Base-by-base conservation (phyloP, 2,113 vertebrate genomes). In the Epinephelus fuscoguttatus region DNA sequence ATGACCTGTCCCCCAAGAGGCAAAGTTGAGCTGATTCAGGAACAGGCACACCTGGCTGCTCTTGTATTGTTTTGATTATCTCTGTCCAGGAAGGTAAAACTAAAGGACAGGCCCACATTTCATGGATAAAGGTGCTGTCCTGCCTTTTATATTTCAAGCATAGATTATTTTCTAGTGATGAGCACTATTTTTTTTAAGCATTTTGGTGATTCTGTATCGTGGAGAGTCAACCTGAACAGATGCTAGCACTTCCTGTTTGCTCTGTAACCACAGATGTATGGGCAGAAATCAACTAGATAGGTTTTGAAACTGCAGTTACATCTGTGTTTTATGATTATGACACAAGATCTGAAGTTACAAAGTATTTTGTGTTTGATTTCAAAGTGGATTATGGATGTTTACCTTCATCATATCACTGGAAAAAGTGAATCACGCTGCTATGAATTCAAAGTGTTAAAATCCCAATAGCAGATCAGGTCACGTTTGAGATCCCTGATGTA, bases 361-460 rank as follows among this genome's bases (percentile, higher is more conserved):
- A 37, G 11, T 0, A 18, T 52, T 50, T 37, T 33, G 55, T 13
- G 42, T 30, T 30, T 47, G 4, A 47, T 40, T 19, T 27, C 1
- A 25, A 37, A 37, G 3, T 42, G n/a, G 33, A 63, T 33, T 47
- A 45, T 56, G 18, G 49, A n/a, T 9, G 1, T 70, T 30, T 50
- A 52, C 27, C 15, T 37, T 37, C 0, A 0, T 37, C 30, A 59
- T 25, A 17, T 23, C 25, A 67, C 17, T 10, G 7, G 12, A 56
- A 64, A 50, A 59, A 37, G 11, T 60, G 27, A 60, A 8, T 68
- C 33, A 37, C 6, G 6, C 6, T 37, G 33, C 33, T 37, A 37
- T 37, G 33, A 37, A 37, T 37, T 37, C 53, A 77, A 63, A 55
- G 33, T 67, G 15, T 56, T 72, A 42, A 81, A 68, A 64, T 25